These are phyloP conservation scores for Pseudococcus longispinus DNA, from an alignment of 2,888 invertebrate genomes.

Conservation along the genomic window DNA sequence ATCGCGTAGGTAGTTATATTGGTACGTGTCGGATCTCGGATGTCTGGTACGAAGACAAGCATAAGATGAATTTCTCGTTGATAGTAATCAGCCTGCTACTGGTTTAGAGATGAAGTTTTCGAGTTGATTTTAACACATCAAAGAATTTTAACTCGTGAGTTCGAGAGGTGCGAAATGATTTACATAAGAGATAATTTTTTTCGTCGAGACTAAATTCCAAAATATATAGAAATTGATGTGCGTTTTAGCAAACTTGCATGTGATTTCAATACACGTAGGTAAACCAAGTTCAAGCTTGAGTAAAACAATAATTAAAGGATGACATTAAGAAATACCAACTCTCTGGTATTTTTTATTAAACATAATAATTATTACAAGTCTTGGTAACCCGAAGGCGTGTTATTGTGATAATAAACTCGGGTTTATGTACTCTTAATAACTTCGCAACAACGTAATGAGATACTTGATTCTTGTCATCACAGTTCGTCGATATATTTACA, in stretches of 20 bases:
- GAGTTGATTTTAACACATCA: neutral
- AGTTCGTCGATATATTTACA: slow-evolving; percentile 15
- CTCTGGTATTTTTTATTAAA: slow-evolving; percentile 16
- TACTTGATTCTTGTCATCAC: slow-evolving; percentile 30
- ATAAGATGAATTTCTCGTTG: slow-evolving; percentile 1
- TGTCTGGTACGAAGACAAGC: neutral
- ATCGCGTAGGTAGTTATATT: neutral
- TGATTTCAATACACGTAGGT: neutral
- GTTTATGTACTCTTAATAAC: slow-evolving; percentile 19
- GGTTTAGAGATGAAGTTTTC: neutral
- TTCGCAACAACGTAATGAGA: slow-evolving; percentile 37
- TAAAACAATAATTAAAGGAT: slow-evolving; percentile 41
- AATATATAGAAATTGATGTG: neutral
- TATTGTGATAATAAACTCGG: slow-evolving; percentile 25
- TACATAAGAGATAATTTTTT: neutral
- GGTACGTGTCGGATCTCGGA: neutral
- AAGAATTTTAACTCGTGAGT: neutral
- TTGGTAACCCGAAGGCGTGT: slow-evolving; percentile 36
- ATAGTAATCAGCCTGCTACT: neutral
- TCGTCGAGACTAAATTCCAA: neutral
- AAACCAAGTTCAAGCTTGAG: slow-evolving; percentile 3
- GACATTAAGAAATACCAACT: slow-evolving; percentile 32
- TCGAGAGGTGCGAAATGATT: neutral
- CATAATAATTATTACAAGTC: slow-evolving; percentile 37
- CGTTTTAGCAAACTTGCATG: neutral